Base-by-base conservation (phyloP, 2,888 invertebrate genomes). In the Caenorhabditis virilis region DNA sequence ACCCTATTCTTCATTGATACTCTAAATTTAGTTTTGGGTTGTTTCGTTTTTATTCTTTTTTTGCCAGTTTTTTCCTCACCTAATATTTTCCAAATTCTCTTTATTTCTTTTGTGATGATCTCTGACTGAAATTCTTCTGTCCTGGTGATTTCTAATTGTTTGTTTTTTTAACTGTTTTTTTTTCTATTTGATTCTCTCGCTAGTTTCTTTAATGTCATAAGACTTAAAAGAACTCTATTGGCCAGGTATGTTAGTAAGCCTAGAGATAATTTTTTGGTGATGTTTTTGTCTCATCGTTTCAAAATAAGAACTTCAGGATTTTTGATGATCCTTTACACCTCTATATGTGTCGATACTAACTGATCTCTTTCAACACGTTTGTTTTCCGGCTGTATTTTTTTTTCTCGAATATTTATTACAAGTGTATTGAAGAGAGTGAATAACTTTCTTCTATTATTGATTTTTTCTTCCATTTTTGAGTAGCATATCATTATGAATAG, bases 401-500 rank as follows among this genome's bases (percentile, higher is more conserved):
- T 42, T 42, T 7, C 20, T 5, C 39, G 6, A 39, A 30, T 30
- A 13, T 30, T 30, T 30, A 9, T 13, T 9, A 30, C 30, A 6
- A 30, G 30, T 30, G 30, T 30, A 15, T 23, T 25, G 42, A 18
- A 20, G 6, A 38, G 38, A 42, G 15, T 23, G 15, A 25, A n/a
- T 18, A 20, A 7, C 5, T 15, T 11, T 27, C 2, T 30, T 45
- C 20, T 45, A 30, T 27, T 38, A 38, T 38, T 38, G 9, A 26
- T 7, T 43, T 45, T 16, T 27, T 16, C 27, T 16, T 5, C 16
- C 11, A 16, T 23, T 5, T 15, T 23, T 45, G n/a, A 16, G 4
- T 45, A 45, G 45, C 45, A 45, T 45, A 45, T 45, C 45, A 45
- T 45, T 16, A 45, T 43, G 43, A 30, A 41, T 45, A 45, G 45